Evolutionary conservation across 2,888 invertebrate species (phyloP).

Genomic region (Argynnis bischoffii): DNA sequence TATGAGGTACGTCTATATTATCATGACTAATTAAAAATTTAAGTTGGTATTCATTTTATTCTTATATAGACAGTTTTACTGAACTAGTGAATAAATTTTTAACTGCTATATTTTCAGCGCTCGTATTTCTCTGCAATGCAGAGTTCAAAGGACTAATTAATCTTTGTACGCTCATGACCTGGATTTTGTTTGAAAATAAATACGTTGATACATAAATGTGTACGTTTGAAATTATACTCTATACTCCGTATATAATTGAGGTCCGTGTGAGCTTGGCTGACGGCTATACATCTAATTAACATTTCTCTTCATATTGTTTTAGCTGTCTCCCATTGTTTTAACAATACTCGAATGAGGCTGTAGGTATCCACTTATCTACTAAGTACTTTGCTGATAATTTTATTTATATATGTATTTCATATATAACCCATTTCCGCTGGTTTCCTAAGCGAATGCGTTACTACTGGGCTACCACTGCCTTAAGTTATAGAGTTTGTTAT

Average conservation of each 20-base stretch:
- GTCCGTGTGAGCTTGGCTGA: not conserved
- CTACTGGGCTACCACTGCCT: too few species aligned
- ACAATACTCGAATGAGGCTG: conserved; percentile 13
- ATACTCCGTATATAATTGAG: not conserved
- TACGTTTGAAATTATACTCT: conserved; percentile 10
- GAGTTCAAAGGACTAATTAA: conserved; percentile 37
- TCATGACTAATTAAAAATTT: conserved; percentile 11
- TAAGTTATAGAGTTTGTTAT: too few species aligned
- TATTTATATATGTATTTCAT: not conserved
- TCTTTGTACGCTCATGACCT: conserved; percentile 29
- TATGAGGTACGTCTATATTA: not conserved
- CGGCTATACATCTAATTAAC: conserved; percentile 15
- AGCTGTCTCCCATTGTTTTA: conserved; percentile 14
- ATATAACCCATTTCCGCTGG: too few species aligned
- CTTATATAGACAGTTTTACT: conserved; percentile 4
- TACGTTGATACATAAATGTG: not conserved
- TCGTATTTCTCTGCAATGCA: conserved; percentile 37
- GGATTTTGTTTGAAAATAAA: conserved; percentile 19
- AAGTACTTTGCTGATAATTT: not conserved
- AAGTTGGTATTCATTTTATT: conserved; percentile 13
- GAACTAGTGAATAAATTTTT: conserved; percentile 1
- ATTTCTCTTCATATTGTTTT: conserved; percentile 13
- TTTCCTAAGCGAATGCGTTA: too few species aligned
- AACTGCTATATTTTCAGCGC: conserved; percentile 22
- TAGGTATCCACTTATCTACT: not conserved